Base-by-base conservation (phyloP, 2,888 invertebrate genomes). In the Mythimna lalbum region DNA sequence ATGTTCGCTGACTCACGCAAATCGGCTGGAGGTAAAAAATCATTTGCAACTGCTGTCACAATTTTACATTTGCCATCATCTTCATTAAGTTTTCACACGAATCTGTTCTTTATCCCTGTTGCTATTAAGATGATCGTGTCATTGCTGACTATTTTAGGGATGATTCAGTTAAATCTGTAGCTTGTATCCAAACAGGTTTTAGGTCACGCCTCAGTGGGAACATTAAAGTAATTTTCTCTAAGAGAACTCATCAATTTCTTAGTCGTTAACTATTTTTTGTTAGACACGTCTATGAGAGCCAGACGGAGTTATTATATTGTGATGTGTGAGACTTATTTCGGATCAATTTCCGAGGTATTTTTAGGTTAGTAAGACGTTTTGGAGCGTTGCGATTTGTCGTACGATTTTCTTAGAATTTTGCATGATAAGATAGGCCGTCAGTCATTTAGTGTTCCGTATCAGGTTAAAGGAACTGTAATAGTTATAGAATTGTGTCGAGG, bases 1-100 rank as follows among this genome's bases (percentile, higher is more conserved):
- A 87, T 88, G 92, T 90, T 92, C 92, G 89, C 87, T 93, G 93
- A 94, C 86, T 94, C 93, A 94, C 84, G 82, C 84, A 81, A 87
- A 86, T 88, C 83, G 80, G 68, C 78, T 77, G 78, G 68, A 75
- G 74, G 72, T 76, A 86, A 87, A 88, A 89, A 88, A 86, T 67
- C 75, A 83, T 78, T 80, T 76, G 82, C 84, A 56, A 81, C 69
- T 60, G 73, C 77, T 72, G 76, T 72, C 70, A 78, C 85, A 83
- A 83, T 49, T 76, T 81, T 86, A 83, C 66, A 57, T 83, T 72
- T 80, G 63, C 75, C 68, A 74, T 73, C 75, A 81, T 75, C 69
- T 63, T 64, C 56, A 80, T 78, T 76, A 81, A 73, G 71, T 74
- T 80, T 66, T 69, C 69, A 84, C 65, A 71, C 78, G 66, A 89